Evolutionary conservation across 2,113 vertebrate genomes (phyloP).

Genomic region (Synodontis membranacea): DNA sequence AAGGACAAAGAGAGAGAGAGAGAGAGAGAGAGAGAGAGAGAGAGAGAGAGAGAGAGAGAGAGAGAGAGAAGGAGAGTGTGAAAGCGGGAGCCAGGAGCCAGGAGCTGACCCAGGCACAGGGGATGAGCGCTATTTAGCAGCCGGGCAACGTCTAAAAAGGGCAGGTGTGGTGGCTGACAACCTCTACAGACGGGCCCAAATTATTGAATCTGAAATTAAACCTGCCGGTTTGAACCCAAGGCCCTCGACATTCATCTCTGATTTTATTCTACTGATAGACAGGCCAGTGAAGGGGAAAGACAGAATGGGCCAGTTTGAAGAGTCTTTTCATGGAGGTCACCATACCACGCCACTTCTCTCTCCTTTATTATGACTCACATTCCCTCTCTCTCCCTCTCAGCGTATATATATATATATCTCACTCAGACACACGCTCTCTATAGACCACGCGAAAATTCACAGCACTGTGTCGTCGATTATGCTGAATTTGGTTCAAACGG

Average conservation of each 20-base stretch:
- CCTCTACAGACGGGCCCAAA: constrained; percentile 49
- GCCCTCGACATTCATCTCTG: constrained; percentile 47
- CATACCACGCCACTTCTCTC: background rate
- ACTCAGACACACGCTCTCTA: background rate
- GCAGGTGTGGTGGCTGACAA: constrained; percentile 70
- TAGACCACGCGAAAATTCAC: background rate
- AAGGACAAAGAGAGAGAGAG: constrained; percentile 53
- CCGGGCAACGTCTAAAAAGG: constrained; percentile 55
- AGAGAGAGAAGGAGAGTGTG: constrained; percentile 30
- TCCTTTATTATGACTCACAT: constrained; percentile 22
- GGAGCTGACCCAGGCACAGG: constrained; percentile 38
- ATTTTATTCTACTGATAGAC: constrained; percentile 54
- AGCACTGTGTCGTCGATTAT: background rate
- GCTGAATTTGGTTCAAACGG: background rate
- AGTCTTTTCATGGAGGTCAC: constrained; percentile 39
- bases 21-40: constrained; percentile 30
- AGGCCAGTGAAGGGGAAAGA: constrained; percentile 36
- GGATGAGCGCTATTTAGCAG: constrained; percentile 55
- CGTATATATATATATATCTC: background rate
- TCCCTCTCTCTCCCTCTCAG: constrained; percentile 1
- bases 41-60: constrained; percentile 47
- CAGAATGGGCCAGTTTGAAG: constrained; percentile 14
- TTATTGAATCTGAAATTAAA: constrained; percentile 55
- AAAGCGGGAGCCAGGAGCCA: constrained; percentile 3
- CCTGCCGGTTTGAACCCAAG: constrained; percentile 44